These are phyloP conservation scores for Apeltes quadracus DNA, from an alignment of 2,113 vertebrate genomes.

Conservation along the genomic window DNA sequence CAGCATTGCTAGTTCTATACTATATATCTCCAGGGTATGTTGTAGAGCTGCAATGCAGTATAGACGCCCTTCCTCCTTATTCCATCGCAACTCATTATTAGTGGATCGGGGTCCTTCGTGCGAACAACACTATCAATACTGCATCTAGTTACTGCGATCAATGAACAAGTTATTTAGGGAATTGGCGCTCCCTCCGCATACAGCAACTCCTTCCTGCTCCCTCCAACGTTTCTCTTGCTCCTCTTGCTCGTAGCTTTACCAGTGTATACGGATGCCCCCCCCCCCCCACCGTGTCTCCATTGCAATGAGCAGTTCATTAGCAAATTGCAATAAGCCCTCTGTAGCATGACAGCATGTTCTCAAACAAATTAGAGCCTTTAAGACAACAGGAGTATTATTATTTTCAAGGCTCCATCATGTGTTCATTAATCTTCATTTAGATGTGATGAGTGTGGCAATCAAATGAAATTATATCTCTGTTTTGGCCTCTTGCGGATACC, in stretches of 20 bases:
- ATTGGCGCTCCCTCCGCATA: constrained; percentile 42
- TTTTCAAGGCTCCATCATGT: constrained; percentile 74
- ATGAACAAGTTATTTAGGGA: constrained; percentile 76
- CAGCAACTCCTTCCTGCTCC: constrained; percentile 31
- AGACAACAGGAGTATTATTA: constrained; percentile 77
- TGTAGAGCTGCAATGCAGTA: constrained; percentile 72
- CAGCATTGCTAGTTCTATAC: too few species aligned
- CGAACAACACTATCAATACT: constrained; percentile 76
- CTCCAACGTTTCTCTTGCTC: constrained; percentile 30
- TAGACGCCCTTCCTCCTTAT: constrained; percentile 55
- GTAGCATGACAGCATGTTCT: constrained; percentile 74
- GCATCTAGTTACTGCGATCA: constrained; percentile 72
- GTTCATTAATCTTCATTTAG: constrained; percentile 81
- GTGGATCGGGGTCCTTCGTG: constrained; percentile 70
- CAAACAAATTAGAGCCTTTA: constrained; percentile 76
- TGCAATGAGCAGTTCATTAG: constrained; percentile 72
- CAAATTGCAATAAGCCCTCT: constrained; percentile 75
- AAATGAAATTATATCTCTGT: constrained; percentile 75
- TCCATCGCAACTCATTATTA: constrained; percentile 76
- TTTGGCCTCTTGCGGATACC: constrained; percentile 68
- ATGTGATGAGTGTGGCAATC: constrained; percentile 77
- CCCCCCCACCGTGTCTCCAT: constrained; percentile 28
- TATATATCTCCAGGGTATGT: constrained; percentile 16
- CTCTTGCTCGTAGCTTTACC: constrained; percentile 4
- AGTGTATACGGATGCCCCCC: constrained; percentile 4